phyloP scores from a whole-genome alignment of 2,113 vertebrate genomes.

The Speoplatyrhinus poulsoni region DNA sequence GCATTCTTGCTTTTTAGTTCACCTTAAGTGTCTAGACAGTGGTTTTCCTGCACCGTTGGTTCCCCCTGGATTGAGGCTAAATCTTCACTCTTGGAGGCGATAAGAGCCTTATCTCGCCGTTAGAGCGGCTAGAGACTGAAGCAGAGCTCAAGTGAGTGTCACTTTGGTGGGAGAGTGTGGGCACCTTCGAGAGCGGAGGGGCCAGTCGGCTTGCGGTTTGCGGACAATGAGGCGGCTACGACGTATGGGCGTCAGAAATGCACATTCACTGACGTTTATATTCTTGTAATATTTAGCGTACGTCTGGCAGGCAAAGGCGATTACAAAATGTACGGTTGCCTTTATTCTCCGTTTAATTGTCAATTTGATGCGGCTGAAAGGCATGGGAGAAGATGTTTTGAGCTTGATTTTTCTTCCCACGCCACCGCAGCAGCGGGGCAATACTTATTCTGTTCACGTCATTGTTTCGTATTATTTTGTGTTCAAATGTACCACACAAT shows the following conservation, averaged over 20 bases:
- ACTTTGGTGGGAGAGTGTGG: constrained; percentile 77
- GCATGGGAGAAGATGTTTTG: not conserved
- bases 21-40: constrained; percentile 83
- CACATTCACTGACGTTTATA: constrained; percentile 17
- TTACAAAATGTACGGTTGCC: not conserved
- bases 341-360: not conserved
- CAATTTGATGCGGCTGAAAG: not conserved
- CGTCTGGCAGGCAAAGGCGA: not conserved
- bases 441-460: not conserved
- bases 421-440: not conserved
- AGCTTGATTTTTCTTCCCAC: not conserved
- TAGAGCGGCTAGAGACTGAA: constrained; percentile 73
- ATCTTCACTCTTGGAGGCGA: constrained; percentile 78
- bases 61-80: constrained; percentile 81
- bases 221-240: not conserved
- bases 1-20: constrained; percentile 78
- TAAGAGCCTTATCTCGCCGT: constrained; percentile 82
- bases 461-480: constrained; percentile 24
- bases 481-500: constrained; percentile 8
- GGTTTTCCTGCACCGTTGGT: constrained; percentile 80
- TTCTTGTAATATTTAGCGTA: not conserved
- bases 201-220: constrained; percentile 45
- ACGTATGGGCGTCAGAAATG: constrained; percentile 32
- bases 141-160: constrained; percentile 77
- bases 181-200: constrained; percentile 66